Conservation (phyloP, 2,888 invertebrate genomes). For the Agrochola circellaris region DNA sequence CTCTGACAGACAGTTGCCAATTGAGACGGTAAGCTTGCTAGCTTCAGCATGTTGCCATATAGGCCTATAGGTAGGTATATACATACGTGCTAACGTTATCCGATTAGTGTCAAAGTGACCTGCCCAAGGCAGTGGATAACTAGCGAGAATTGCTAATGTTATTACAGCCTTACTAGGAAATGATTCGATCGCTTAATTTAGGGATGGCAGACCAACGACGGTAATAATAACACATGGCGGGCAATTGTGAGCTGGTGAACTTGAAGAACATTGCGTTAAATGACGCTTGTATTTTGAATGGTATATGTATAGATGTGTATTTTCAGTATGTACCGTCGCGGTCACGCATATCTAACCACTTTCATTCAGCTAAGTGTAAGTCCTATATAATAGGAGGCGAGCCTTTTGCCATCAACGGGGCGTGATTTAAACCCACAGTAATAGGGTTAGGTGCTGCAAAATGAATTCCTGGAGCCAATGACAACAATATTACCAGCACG, state of each 20-base stretch:
- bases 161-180: slow-evolving; percentile 17
- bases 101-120: slow-evolving; percentile 48
- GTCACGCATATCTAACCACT: too few species aligned
- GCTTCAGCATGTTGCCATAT: neutral
- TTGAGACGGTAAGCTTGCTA: slow-evolving; percentile 6
- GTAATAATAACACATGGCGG: neutral
- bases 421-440: too few species aligned
- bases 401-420: too few species aligned
- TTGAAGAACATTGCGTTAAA: neutral
- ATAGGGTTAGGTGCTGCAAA: too few species aligned
- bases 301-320: neutral
- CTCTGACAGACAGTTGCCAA: neutral
- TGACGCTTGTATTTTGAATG: neutral
- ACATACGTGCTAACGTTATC: slow-evolving; percentile 44
- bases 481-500: too few species aligned
- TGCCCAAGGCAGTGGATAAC: slow-evolving; percentile 21
- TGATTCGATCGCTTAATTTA: slow-evolving; percentile 24
- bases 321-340: too few species aligned
- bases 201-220: neutral
- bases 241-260: neutral
- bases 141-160: slow-evolving; percentile 23
- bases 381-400: too few species aligned
- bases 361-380: too few species aligned
- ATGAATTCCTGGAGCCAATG: too few species aligned
- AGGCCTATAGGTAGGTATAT: neutral